Base-by-base conservation (phyloP, 2,113 vertebrate species). In the Menidia beryllina region DNA sequence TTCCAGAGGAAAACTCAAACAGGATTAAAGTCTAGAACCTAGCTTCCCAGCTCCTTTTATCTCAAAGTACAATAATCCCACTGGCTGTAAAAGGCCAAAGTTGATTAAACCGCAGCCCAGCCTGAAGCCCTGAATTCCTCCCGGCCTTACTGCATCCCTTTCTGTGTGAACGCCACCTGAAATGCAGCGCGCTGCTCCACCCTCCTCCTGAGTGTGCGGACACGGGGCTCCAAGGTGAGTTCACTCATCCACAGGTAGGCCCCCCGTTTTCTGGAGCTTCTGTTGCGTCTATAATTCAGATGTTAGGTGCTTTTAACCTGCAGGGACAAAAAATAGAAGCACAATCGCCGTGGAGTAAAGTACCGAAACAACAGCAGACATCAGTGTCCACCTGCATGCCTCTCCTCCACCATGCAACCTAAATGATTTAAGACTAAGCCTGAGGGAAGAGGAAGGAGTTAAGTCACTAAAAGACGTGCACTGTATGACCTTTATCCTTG, bases 251-350 rank as follows among this genome's bases (percentile, higher is more conserved):
- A 23, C 25, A 55, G 53, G 53, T 36, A 20, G 17, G 19, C 55
- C 14, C 25, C 19, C 24, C 23, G 10, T 38, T 36, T 47, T 10
- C 52, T 48, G 55, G 34, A 34, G 27, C 39, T 59, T 27, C 38
- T 38, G n/a, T 3, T n/a, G 41, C 39, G 50, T 83, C 45, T 56
- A 83, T 89, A 66, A 84, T 89, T 84, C 23, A 89, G 65, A 41
- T 50, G 20, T 24, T 19, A 24, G 47, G 51, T 17, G 61, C 55
- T 47, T 23, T 20, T 25, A 10, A 77, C 54, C 51, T 17, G 23
- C 25, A 41, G 0, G 52, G 30, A 60, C 56, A 64, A 70, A 77
- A 75, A 52, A 65, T 65, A 76, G 71, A 72, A 69, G 58, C 19
- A 26, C 4, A 50, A 41, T 51, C 36, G 58, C 21, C 0, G 3